Conservation (phyloP, 2,888 invertebrate species). For the Philaethria dido region DNA sequence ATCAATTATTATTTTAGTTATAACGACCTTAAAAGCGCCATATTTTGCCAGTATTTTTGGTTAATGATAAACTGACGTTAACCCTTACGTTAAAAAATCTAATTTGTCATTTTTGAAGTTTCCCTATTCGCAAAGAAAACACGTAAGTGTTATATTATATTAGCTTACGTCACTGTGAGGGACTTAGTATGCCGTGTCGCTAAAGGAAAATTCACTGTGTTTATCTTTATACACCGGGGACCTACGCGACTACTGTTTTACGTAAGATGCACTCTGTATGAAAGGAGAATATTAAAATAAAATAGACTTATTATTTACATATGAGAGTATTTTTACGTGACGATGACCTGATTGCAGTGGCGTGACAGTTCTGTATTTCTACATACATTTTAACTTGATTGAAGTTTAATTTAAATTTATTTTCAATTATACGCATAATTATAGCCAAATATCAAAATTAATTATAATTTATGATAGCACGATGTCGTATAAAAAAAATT, state of each 20-base stretch:
- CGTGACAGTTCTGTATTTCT: neutral
- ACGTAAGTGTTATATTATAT: neutral
- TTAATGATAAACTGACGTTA: conserved; percentile 1
- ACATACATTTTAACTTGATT: neutral
- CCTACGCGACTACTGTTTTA: neutral
- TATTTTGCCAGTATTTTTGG: neutral
- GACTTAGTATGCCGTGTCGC: neutral
- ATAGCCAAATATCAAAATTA: neutral
- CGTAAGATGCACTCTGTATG: conserved; percentile 10
- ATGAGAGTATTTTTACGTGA: conserved; percentile 8
- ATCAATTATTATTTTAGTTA: neutral
- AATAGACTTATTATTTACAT: conserved; percentile 3
- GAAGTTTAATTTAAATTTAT: neutral
- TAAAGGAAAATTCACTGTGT: neutral
- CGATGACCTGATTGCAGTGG: neutral
- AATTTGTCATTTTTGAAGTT: conserved; percentile 8
- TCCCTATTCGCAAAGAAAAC: neutral
- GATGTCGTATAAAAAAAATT: neutral
- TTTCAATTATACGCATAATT: neutral
- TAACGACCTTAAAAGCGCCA: neutral
- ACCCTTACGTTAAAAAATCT: neutral
- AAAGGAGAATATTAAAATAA: conserved; percentile 1
- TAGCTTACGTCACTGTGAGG: neutral
- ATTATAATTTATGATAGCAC: neutral
- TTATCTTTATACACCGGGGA: neutral